Evolutionary conservation across 1,140 invertebrate genomes (phyloP).

Genomic region (Teleopsis dalmanni): DNA sequence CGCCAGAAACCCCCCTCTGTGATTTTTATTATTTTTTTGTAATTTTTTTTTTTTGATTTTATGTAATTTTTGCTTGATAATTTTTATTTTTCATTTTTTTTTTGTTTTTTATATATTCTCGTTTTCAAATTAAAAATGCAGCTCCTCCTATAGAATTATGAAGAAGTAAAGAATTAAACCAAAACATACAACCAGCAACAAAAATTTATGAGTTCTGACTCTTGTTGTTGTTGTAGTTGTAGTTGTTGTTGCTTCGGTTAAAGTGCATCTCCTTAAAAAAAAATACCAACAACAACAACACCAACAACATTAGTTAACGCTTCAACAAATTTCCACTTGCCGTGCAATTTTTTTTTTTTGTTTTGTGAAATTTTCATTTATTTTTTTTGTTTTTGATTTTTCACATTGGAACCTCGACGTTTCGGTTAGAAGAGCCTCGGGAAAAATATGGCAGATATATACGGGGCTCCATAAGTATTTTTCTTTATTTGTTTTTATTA

Average conservation of each 20-base stretch:
- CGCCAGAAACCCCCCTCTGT: neutral
- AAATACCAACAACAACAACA: neutral
- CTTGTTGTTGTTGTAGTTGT: slow-evolving; percentile 11
- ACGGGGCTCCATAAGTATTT: neutral
- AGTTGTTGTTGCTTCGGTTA: slow-evolving; percentile 9
- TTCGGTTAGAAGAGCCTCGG: no score
- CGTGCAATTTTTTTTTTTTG: slow-evolving; percentile 19
- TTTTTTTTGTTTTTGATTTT: no score
- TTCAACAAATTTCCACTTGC: slow-evolving; percentile 41
- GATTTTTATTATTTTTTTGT: slow-evolving; percentile 1
- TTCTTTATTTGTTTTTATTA: neutral
- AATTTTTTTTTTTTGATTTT: neutral
- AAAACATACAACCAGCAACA: slow-evolving; percentile 9
- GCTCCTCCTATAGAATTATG: neutral
- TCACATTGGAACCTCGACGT: no score
- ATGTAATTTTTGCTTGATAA: neutral
- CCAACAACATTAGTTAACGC: slow-evolving; percentile 20
- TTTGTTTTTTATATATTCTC: neutral
- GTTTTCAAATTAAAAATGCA: slow-evolving; percentile 2
- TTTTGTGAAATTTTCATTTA: no score
- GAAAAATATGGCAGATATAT: no score
- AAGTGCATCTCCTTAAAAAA: neutral
- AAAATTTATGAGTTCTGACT: no score
- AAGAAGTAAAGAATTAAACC: neutral
- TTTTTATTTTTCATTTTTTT: neutral